These are phyloP conservation scores for Dunckerocampus dactyliophorus DNA, from an alignment of 2,113 vertebrate species.

Conservation along the genomic window DNA sequence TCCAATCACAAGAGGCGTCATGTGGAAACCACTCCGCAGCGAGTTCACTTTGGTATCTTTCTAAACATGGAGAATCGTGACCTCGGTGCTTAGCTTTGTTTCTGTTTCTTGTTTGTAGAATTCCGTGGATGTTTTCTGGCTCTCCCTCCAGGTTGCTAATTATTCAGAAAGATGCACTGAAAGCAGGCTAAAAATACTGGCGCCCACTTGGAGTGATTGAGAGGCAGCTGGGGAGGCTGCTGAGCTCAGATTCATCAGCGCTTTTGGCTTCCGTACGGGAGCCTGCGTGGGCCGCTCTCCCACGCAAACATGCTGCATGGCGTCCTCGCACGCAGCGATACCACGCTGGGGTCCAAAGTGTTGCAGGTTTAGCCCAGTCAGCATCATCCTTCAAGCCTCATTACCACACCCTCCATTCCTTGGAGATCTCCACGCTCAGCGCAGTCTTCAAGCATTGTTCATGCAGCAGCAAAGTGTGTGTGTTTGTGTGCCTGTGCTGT, in stretches of 20 bases:
- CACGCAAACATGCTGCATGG: constrained; percentile 22
- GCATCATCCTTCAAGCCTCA: constrained; percentile 43
- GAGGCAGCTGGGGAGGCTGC: too few relatives aligned
- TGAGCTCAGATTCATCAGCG: too few relatives aligned
- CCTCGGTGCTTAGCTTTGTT: too few relatives aligned
- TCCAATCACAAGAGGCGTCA: too few relatives aligned
- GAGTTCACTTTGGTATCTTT: too few relatives aligned
- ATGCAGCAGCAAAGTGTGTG: constrained; percentile 20
- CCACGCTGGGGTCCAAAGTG: constrained; percentile 7
- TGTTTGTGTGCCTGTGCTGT: constrained; percentile 19
- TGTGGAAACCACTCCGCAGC: too few relatives aligned
- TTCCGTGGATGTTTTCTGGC: background rate
- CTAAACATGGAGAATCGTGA: too few relatives aligned
- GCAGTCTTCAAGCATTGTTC: constrained; percentile 51
- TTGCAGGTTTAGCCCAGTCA: constrained; percentile 29
- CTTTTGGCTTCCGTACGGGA: constrained; percentile 13
- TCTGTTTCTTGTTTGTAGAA: too few relatives aligned
- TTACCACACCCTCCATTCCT: constrained; percentile 25
- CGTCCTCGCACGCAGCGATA: constrained; percentile 3
- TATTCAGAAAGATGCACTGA: background rate
- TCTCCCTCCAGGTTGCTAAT: background rate
- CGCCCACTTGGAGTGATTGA: too few relatives aligned
- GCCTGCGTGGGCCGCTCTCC: constrained; percentile 16
- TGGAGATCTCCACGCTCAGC: constrained; percentile 7
- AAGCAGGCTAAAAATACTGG: constrained; percentile 65